Evolutionary conservation across 2,113 vertebrate species (phyloP).

Genomic region (Typhlomys cinereus): DNA sequence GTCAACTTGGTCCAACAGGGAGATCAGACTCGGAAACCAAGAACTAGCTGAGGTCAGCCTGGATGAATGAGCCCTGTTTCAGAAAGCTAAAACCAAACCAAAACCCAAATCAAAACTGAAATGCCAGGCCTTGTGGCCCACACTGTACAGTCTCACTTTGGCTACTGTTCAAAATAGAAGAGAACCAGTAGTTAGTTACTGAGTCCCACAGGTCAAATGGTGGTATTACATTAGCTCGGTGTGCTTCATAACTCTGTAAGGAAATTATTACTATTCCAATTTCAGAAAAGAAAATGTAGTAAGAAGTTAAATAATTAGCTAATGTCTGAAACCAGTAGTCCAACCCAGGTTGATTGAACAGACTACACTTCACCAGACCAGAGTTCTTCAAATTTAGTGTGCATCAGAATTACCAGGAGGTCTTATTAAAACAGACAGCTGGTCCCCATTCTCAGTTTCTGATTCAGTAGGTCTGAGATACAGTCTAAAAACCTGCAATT

Average conservation of each 20-base stretch:
- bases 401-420: background rate
- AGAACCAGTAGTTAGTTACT: background rate
- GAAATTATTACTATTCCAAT: background rate
- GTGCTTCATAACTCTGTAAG: conserved; percentile 5
- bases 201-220: background rate
- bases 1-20: background rate
- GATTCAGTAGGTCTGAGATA: background rate
- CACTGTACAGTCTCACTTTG: background rate
- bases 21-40: background rate
- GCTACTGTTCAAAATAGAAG: background rate
- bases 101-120: no score
- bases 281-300: background rate
- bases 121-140: background rate
- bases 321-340: background rate
- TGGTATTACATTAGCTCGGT: conserved; percentile 19
- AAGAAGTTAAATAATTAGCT: conserved; percentile 25
- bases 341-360: background rate
- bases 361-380: background rate
- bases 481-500: background rate
- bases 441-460: background rate
- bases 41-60: background rate
- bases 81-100: no score
- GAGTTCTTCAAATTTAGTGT: background rate
- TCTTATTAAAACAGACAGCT: background rate
- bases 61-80: background rate